These are phyloP conservation scores for Synodontis membranacea DNA, from an alignment of 2,113 vertebrate genomes.

Conservation along the genomic window DNA sequence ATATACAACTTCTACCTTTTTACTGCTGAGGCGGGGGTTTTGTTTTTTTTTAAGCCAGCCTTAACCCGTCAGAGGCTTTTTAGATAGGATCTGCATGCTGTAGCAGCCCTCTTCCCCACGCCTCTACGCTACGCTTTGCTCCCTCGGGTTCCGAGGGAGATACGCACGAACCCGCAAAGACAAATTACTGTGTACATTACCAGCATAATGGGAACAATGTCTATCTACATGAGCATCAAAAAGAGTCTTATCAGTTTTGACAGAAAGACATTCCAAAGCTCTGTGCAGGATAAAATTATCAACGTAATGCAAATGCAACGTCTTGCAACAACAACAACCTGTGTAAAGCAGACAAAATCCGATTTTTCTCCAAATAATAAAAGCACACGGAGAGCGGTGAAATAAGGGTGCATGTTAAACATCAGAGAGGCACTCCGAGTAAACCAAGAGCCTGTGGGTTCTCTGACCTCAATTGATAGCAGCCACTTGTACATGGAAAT, in stretches of 20 bases:
- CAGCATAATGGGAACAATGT: slow-evolving; percentile 41
- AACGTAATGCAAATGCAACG: slow-evolving; percentile 9
- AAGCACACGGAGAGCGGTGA: neutral
- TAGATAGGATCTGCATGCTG: slow-evolving; percentile 45
- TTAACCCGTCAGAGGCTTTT: slow-evolving; percentile 50
- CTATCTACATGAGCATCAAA: slow-evolving; percentile 48
- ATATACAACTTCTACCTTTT: slow-evolving; percentile 31
- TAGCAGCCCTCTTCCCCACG: slow-evolving; percentile 25
- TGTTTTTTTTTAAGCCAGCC: slow-evolving; percentile 60
- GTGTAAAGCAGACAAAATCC: neutral
- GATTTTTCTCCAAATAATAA: neutral
- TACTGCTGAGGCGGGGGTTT: slow-evolving; percentile 56
- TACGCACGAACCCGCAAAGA: slow-evolving; percentile 45
- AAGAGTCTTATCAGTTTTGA: slow-evolving; percentile 32
- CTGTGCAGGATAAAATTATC: slow-evolving; percentile 6
- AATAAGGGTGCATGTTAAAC: neutral
- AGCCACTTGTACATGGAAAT: slow-evolving; percentile 69
- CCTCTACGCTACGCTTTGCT: slow-evolving; percentile 1
- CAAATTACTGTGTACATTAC: slow-evolving; percentile 46
- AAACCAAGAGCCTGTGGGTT: slow-evolving; percentile 45
- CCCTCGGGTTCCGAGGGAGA: slow-evolving; percentile 32
- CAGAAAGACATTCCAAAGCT: slow-evolving; percentile 29
- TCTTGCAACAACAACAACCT: neutral
- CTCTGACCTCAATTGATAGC: slow-evolving; percentile 62
- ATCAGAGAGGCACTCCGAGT: neutral